Base-by-base conservation (phyloP, 2,113 vertebrate genomes). In the Entelurus aequoreus region DNA sequence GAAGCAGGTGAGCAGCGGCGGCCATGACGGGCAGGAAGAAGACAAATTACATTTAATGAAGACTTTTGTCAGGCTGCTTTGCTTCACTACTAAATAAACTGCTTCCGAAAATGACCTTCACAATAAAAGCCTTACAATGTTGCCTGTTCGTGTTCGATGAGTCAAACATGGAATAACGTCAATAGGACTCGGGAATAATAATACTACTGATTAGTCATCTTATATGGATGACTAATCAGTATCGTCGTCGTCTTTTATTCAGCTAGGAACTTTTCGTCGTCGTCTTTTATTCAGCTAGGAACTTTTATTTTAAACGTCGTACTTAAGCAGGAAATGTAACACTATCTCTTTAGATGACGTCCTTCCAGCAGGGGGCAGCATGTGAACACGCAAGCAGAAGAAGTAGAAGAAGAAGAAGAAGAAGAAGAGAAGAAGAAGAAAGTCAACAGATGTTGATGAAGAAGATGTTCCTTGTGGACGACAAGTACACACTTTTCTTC, bases 1-100 rank as follows among this genome's bases (percentile, higher is more conserved):
- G 65, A n/a, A 72, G 16, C 35, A 70, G 56, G 19, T 19, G 19
- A 51, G 42, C 12, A 6, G 52, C 12, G 28, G 56, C 48, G 65
- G 68, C 75, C 77, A 83, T 84, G 12, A 40, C 8, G 37, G 6
- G 36, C 6, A 2, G 6, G 38, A 16, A 54, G 11, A 4, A 19
- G 1, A 1, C 21, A 36, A 11, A 42, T n/a, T n/a, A n/a, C n/a
- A 44, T n/a, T 8, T 0, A 16, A 19, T 19, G 19, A 19, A 19
- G 19, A 19, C 19, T 19, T 19, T 19, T 19, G 10, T 53, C 12
- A 35, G 0, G 19, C 9, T 53, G 28, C 28, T 53, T 9, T 8
- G 37, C n/a, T 5, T 8, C n/a, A 44, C 6, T 28, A 7, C 6
- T 35, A 8, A 3, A 8, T 37, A 54, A 13, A 9, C 8, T 8